Conservation (phyloP, 2,888 invertebrate species). For the Watsonalla cultraria region DNA sequence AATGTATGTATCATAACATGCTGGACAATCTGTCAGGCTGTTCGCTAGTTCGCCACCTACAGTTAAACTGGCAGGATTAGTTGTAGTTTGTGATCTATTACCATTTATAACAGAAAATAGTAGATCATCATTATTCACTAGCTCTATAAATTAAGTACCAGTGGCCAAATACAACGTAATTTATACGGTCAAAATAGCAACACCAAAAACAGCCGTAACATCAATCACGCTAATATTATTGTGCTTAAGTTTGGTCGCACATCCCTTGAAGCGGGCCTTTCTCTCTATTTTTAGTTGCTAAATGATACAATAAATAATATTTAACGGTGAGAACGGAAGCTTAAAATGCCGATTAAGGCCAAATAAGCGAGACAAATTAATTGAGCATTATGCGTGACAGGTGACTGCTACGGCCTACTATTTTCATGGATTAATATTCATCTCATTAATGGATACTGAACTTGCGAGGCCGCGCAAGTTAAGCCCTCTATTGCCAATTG, state of each 20-base stretch:
- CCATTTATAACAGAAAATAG: too few species aligned
- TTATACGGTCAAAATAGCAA: too few species aligned
- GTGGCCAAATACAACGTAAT: too few species aligned
- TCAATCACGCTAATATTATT: not conserved
- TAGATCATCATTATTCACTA: too few species aligned
- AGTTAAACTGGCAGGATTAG: too few species aligned
- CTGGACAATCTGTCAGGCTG: too few species aligned
- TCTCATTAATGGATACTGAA: conserved; percentile 1
- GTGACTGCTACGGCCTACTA: not conserved
- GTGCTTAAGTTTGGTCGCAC: not conserved
- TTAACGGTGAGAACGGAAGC: not conserved
- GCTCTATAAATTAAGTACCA: too few species aligned
- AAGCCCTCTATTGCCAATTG: not conserved
- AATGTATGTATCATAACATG: too few species aligned
- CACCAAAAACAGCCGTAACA: too few species aligned
- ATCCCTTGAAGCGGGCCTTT: not conserved
- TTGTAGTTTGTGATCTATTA: too few species aligned
- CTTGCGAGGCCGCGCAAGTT: not conserved
- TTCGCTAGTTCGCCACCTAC: too few species aligned
- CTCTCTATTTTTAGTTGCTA: not conserved
- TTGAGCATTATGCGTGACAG: not conserved
- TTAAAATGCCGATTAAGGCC: not conserved
- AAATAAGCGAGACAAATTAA: not conserved
- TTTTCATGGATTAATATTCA: not conserved
- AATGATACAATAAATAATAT: not conserved